Evolutionary conservation across 2,797 vertebrate genomes (phyloP), one percentile per base, ranked within the genome.

Genomic region (Aldrovandia affinis): DNA sequence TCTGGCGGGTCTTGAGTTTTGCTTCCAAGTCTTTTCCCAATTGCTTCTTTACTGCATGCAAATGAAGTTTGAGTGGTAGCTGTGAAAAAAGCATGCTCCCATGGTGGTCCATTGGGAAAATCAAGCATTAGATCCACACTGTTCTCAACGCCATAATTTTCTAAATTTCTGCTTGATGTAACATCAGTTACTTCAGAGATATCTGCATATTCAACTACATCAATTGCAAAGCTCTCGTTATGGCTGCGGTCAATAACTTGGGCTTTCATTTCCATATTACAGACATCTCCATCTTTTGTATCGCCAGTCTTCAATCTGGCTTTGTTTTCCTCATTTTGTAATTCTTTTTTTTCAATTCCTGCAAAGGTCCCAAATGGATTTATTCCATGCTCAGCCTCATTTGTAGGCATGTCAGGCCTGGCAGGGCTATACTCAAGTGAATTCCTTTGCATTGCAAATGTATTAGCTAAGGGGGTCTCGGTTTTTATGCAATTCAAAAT

Each of bases 1-100:
- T 89, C 91, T 87, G 88, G 83, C 42, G 86, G 81, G 87, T 87
- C 88, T 89, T 86, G 87, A 87, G 90, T 89, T 88, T 91, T 88
- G 86, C 73, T 87, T 83, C 81, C 86, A 10, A 89, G 81, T 86
- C 83, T 84, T 83, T 85, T 88, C 90, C 91, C 89, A 83, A 88
- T 84, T 86, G 85, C 84, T 84, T 86, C 86, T 20, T 80, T 28
- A 70, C 18, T 25, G 77, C 30, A 84, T 89, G 91, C 83, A 85
- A 83, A 91, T 83, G 2, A 22, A 82, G 86, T 78, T 89, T 85
- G 52, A 83, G 86, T 81, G 81, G 86, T 88, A 86, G 87, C 89
- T 83, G 87, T 55, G 84, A 84, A 59, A 83, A 85, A 86, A 81
- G 87, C 84, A 12, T 57, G 73, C 15, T 88, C 86, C 86, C 57